phyloP scores from a whole-genome alignment of 2,888 invertebrate genomes.

The Sarcophaga carnaria region DNA sequence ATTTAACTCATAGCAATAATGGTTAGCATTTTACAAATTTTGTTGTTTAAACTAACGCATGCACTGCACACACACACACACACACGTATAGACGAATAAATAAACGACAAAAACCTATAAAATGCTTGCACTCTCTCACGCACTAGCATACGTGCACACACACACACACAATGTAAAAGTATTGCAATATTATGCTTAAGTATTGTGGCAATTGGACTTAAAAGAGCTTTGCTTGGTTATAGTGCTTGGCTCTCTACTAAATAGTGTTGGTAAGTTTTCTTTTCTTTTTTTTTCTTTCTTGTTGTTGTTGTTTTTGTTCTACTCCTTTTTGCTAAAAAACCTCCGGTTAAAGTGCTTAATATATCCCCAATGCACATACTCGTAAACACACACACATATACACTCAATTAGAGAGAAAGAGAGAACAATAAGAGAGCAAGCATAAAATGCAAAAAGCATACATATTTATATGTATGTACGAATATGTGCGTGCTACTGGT shows the following conservation, averaged over 20 bases:
- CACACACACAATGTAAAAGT: background rate
- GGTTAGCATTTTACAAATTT: constrained; percentile 59
- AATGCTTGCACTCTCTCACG: no score
- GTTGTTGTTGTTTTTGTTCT: no score
- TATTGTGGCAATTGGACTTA: constrained; percentile 22
- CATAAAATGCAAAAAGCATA: background rate
- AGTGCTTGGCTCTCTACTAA: constrained; percentile 1
- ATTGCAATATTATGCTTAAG: background rate
- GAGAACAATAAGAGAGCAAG: background rate
- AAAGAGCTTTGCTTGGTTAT: background rate
- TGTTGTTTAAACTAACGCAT: constrained; percentile 43
- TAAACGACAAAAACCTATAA: no score
- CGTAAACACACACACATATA: no score
- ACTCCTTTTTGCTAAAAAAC: background rate
- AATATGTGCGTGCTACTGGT: no score
- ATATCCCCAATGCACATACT: background rate
- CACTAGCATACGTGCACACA: background rate
- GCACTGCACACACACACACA: background rate
- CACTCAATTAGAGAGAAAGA: no score
- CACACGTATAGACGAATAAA: background rate
- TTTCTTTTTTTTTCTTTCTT: background rate
- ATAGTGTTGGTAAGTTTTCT: constrained; percentile 48
- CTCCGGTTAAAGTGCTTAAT: constrained; percentile 11
- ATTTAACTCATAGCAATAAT: constrained; percentile 56
- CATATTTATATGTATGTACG: no score